Conservation (phyloP, 2,113 vertebrate genomes). For the Phrynosoma blainvillii region DNA sequence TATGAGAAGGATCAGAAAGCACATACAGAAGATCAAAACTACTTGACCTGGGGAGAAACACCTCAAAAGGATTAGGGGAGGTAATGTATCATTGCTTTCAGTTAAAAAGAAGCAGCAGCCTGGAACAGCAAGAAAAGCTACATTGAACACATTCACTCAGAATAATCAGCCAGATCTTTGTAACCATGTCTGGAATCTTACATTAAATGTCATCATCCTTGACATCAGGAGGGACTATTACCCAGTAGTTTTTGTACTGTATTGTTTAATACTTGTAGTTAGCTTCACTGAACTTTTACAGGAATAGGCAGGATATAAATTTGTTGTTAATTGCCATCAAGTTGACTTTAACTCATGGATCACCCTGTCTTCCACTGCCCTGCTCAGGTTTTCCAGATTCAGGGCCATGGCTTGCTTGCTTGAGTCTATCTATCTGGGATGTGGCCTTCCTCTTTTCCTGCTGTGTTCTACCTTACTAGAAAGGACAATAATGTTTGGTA, state of each 20-base stretch:
- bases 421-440: too few relatives aligned
- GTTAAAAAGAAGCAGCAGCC: background rate
- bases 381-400: too few relatives aligned
- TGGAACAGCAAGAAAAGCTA: background rate
- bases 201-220: background rate
- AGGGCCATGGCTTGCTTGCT: too few relatives aligned
- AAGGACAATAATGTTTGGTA: too few relatives aligned
- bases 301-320: background rate
- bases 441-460: too few relatives aligned
- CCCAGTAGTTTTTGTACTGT: background rate
- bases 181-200: background rate
- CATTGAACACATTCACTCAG: background rate
- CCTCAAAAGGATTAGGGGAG: background rate
- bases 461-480: too few relatives aligned
- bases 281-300: background rate
- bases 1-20: background rate
- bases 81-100: background rate
- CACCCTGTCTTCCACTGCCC: too few relatives aligned
- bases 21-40: background rate
- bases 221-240: background rate
- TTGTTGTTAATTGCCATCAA: background rate
- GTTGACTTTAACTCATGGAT: background rate
- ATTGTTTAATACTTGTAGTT: background rate
- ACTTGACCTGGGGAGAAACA: background rate
- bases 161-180: background rate